Conservation (phyloP, 1,140 invertebrate genomes). For the Anastatus disparis region DNA sequence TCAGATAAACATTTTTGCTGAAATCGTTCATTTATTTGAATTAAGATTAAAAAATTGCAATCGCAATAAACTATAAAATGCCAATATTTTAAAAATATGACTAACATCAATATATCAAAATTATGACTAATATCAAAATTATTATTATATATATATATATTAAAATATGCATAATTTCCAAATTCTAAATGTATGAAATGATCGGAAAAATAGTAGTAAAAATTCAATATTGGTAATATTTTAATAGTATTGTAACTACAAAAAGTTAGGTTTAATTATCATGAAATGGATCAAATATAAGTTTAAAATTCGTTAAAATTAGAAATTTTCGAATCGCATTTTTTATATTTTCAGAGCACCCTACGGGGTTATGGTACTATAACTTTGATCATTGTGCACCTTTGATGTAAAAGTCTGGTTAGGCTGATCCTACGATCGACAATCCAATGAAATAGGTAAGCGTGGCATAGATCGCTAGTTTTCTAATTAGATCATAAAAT, state of each 20-base stretch:
- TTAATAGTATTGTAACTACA: not conserved
- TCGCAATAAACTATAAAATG: too few species aligned
- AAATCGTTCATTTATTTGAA: too few species aligned
- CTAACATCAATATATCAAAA: too few species aligned
- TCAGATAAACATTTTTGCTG: too few species aligned
- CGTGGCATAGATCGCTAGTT: conserved; percentile 14
- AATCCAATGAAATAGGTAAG: conserved; percentile 39
- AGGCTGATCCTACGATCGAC: conserved; percentile 1
- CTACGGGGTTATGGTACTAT: conserved; percentile 63
- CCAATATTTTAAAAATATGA: too few species aligned
- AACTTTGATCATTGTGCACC: conserved; percentile 41
- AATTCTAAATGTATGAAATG: not conserved
- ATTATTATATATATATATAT: not conserved
- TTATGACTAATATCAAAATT: too few species aligned
- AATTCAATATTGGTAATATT: not conserved
- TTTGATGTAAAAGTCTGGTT: conserved; percentile 33
- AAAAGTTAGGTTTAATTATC: not conserved
- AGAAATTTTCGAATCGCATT: conserved; percentile 36
- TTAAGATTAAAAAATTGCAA: too few species aligned
- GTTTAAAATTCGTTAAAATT: not conserved
- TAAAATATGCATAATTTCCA: conserved; percentile 16
- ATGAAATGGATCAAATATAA: not conserved
- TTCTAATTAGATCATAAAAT: not conserved
- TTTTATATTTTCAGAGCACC: conserved; percentile 60
- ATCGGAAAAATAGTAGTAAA: not conserved